These are phyloP conservation scores for Thalpophila matura DNA, from an alignment of 2,888 invertebrate genomes.

Conservation along the genomic window DNA sequence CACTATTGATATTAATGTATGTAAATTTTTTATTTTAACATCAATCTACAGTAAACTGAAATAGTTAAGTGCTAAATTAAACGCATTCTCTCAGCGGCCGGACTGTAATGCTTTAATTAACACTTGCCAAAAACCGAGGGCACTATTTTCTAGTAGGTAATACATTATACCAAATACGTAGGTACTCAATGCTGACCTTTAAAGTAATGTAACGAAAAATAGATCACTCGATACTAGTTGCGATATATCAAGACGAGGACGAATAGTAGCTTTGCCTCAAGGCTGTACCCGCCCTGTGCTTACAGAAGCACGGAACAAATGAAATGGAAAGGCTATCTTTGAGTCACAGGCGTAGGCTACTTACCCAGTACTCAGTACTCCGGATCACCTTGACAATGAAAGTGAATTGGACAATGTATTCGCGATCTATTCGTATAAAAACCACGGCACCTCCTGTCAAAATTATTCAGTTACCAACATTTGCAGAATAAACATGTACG, in stretches of 20 bases:
- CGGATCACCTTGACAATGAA: conserved; percentile 89
- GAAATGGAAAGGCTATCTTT: conserved; percentile 89
- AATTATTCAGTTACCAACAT: conserved; percentile 90
- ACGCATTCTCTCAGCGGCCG: no score
- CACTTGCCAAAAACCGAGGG: conserved; percentile 24
- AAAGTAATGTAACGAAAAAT: conserved; percentile 37
- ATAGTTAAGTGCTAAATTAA: no score
- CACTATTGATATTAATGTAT: no score
- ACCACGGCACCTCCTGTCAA: conserved; percentile 82
- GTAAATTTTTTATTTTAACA: no score
- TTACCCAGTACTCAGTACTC: conserved; percentile 65
- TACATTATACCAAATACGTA: conserved; percentile 18
- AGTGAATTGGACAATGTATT: conserved; percentile 82
- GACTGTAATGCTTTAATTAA: neutral
- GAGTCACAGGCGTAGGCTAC: conserved; percentile 80
- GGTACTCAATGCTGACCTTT: conserved; percentile 53
- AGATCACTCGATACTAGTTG: conserved; percentile 39
- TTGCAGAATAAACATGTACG: conserved; percentile 88
- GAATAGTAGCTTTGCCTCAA: conserved; percentile 70
- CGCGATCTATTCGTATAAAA: conserved; percentile 84
- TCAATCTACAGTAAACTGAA: no score
- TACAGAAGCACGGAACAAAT: conserved; percentile 79
- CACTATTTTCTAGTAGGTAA: conserved; percentile 11
- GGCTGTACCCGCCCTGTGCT: conserved; percentile 73
- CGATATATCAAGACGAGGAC: conserved; percentile 58